These are phyloP conservation scores for Lophius americanus DNA, from an alignment of 2,797 vertebrate genomes.

Conservation along the genomic window DNA sequence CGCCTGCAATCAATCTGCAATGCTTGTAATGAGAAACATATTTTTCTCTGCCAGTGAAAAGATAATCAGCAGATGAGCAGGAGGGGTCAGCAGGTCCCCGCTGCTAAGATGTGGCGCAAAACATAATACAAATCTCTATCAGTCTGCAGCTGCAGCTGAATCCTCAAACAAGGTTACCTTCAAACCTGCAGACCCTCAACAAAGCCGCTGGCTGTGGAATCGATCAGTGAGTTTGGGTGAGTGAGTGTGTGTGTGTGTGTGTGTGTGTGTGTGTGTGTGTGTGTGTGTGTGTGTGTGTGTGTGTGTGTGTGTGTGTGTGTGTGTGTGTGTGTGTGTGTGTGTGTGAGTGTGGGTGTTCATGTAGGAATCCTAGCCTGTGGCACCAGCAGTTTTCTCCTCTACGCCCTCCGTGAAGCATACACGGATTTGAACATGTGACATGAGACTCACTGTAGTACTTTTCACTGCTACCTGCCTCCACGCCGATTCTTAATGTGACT, in stretches of 20 bases:
- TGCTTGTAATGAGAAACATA: conserved; percentile 76
- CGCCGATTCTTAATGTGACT: neutral
- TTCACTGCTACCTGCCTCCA: neutral
- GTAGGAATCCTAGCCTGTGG: neutral
- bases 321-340: conserved; percentile 5
- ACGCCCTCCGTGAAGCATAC: neutral
- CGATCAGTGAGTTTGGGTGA: conserved; percentile 13
- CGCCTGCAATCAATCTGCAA: conserved; percentile 71
- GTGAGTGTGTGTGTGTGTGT: conserved; percentile 4
- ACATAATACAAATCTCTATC: conserved; percentile 62
- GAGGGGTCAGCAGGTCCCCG: conserved; percentile 69
- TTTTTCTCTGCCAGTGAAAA: conserved; percentile 69
- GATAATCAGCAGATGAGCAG: conserved; percentile 71
- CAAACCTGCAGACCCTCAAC: conserved; percentile 38
- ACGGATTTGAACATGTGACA: conserved; percentile 17
- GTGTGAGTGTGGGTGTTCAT: neutral
- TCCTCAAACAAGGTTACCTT: conserved; percentile 62
- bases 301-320: neutral
- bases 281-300: too few species aligned
- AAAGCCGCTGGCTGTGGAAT: conserved; percentile 27
- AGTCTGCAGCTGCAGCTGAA: conserved; percentile 37
- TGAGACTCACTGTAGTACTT: neutral
- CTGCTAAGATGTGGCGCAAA: conserved; percentile 47
- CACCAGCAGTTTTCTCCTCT: conserved; percentile 3
- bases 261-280: conserved; percentile 2